Evolutionary conservation across 1,140 invertebrate genomes (phyloP).

Genomic region (Melipona quadrifasciata): DNA sequence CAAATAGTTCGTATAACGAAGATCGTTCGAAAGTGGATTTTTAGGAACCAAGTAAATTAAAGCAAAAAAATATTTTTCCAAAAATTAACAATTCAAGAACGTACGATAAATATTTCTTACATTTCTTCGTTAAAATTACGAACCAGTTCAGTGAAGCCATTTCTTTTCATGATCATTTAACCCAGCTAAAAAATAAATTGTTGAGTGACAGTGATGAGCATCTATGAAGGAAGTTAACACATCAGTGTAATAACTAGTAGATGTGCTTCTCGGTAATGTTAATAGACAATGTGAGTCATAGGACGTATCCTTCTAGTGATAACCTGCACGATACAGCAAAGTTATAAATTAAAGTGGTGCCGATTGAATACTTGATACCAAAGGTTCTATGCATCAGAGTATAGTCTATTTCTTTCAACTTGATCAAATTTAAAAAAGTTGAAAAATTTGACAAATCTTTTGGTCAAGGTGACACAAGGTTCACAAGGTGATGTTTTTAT

Average conservation of each 20-base stretch:
- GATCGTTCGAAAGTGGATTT: neutral
- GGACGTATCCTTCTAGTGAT: neutral
- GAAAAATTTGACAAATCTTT: neutral
- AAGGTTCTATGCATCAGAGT: neutral
- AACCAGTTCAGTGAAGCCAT: neutral
- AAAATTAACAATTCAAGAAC: neutral
- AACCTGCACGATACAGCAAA: neutral
- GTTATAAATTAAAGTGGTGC: neutral
- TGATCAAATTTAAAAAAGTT: neutral
- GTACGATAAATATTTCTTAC: too few relatives aligned
- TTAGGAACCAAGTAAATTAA: neutral
- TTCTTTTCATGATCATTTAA: neutral
- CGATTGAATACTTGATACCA: neutral
- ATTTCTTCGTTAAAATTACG: neutral
- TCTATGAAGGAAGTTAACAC: conserved; percentile 30
- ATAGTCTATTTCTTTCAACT: neutral
- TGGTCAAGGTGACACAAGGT: too few relatives aligned
- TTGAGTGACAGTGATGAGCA: neutral
- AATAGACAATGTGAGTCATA: conserved; percentile 33
- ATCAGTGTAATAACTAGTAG: conserved; percentile 30
- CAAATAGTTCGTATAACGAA: neutral
- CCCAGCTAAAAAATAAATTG: conserved; percentile 22
- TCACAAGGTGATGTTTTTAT: neutral
- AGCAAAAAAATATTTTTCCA: neutral
- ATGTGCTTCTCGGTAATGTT: conserved; percentile 37